Base-by-base conservation (phyloP, 2,113 vertebrate genomes). In the Carassius carassius region DNA sequence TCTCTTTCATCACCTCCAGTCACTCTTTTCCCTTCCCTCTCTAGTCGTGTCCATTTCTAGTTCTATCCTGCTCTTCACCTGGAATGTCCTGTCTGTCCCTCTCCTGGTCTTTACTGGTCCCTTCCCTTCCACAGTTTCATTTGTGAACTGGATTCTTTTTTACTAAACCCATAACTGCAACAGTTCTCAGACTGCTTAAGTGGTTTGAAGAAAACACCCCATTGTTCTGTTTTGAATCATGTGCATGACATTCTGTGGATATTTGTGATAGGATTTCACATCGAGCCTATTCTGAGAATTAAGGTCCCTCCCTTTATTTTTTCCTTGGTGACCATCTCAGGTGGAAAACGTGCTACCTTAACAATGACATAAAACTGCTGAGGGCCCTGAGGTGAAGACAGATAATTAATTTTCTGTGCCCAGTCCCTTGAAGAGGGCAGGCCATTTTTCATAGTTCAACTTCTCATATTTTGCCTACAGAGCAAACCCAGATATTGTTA, bases 391-490 rank as follows among this genome's bases (percentile, higher is more conserved):
- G 63, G 41, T 37, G 37, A 32, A 67, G 19, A 85, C 82, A 74
- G 23, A 3, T 23, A 62, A 82, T 25, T 35, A 1, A 14, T 49
- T 67, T 80, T 86, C 60, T 86, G 75, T 47, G 54, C 8, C 41
- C 37, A 67, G 49, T n/a, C 63, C 76, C 74, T 25, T 67, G 32
- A 84, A 76, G 67, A 73, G 51, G n/a, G n/a, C 32, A 86, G 62
- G 3, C 47, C n/a, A 60, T 62, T 88, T 81, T 17, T 87, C 63
- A 74, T 6, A 32, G 49, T 81, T 85, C 23, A 87, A 35, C 37
- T 86, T 85, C 86, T 19, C 60, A 90, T 84, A 91, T 91, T 92
- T 88, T 91, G 51, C 88, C 86, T 73, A 79, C 81, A 87, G 25
- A 83, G 25, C 78, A 35, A 79, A 60, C 47, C 82, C 82, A 83